These are phyloP conservation scores for Caenorhabditis latens DNA, from an alignment of 1,140 invertebrate species.

Conservation along the genomic window DNA sequence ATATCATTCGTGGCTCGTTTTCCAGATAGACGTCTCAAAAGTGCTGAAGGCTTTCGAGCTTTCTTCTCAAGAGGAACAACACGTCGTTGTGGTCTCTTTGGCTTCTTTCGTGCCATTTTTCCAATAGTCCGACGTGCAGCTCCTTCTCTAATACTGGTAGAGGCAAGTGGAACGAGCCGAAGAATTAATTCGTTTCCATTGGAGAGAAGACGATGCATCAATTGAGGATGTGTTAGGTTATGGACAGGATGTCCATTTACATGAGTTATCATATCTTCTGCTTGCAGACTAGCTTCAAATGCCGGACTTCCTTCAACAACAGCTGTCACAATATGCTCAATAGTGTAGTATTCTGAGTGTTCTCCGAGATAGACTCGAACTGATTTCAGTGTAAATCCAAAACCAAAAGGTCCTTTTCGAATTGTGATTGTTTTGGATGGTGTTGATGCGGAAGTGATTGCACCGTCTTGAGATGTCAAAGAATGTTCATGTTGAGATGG, in stretches of 20 bases:
- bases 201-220: constrained; percentile 77
- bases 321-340: constrained; percentile 75
- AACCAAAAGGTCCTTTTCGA: constrained; percentile 73
- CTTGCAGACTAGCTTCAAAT: constrained; percentile 72
- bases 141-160: constrained; percentile 74
- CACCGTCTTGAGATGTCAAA: constrained; percentile 43
- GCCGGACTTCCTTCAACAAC: constrained; percentile 71
- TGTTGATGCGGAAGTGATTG: neutral
- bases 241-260: constrained; percentile 76
- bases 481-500: neutral
- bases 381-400: constrained; percentile 77
- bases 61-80: constrained; percentile 70
- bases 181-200: constrained; percentile 67
- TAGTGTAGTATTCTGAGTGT: constrained; percentile 76
- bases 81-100: constrained; percentile 64
- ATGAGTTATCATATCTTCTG: constrained; percentile 75
- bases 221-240: constrained; percentile 76
- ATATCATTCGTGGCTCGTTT: constrained; percentile 74
- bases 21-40: constrained; percentile 73
- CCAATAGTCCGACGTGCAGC: constrained; percentile 68
- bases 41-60: constrained; percentile 72
- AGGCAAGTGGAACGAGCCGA: constrained; percentile 66
- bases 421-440: constrained; percentile 44
- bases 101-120: constrained; percentile 70
- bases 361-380: constrained; percentile 76